phyloP scores from a whole-genome alignment of 1,140 invertebrate genomes.

The Heliconius melpomene region DNA sequence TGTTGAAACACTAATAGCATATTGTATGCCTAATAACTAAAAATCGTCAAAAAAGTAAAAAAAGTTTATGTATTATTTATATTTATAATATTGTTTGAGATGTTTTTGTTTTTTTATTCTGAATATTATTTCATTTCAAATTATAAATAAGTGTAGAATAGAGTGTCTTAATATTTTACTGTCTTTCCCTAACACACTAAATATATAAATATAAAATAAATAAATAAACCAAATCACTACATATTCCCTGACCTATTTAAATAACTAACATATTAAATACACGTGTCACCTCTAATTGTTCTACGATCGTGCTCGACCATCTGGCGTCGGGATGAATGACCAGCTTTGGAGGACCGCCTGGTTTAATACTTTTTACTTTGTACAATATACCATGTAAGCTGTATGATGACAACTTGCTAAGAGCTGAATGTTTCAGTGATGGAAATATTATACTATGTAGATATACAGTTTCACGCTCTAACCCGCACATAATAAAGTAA shows the following conservation, averaged over 20 bases:
- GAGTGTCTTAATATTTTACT: no score
- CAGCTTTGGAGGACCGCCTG: constrained; percentile 60
- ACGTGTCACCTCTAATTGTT: constrained; percentile 53
- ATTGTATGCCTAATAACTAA: no score
- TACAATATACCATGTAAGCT: background rate
- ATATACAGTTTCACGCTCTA: background rate
- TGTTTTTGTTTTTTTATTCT: no score
- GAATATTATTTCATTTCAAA: no score
- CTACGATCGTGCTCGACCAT: constrained; percentile 59
- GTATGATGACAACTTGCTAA: constrained; percentile 1
- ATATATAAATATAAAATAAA: background rate
- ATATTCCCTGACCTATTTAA: constrained; percentile 14
- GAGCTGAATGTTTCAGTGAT: background rate
- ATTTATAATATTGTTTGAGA: no score
- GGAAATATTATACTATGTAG: background rate
- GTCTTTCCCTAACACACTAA: no score
- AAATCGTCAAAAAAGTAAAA: no score
- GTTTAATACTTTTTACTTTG: constrained; percentile 27
- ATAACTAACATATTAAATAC: constrained; percentile 23
- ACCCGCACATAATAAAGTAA: background rate
- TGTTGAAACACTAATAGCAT: no score
- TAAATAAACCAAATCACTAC: background rate
- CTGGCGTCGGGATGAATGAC: constrained; percentile 74
- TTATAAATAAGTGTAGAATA: no score
- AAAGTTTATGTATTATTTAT: no score